phyloP scores from a whole-genome alignment of 1,140 invertebrate genomes.

The Diabrotica undecimpunctata region DNA sequence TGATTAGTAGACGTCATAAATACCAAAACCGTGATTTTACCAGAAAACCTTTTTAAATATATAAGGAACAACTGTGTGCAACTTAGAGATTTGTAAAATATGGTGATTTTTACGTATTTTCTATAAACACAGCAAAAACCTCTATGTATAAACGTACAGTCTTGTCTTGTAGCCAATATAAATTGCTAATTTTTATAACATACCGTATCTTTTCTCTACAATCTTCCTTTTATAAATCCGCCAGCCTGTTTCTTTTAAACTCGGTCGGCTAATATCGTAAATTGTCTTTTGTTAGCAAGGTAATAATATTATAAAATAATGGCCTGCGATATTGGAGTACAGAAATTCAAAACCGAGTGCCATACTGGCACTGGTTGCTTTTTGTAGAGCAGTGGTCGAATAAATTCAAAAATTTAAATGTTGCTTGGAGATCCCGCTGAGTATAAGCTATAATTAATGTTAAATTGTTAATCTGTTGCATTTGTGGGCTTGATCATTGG shows the following conservation, averaged over 20 bases:
- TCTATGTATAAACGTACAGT: too few species aligned
- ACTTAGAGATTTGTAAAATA: too few species aligned
- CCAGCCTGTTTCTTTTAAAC: background rate
- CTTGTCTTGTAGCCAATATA: too few species aligned
- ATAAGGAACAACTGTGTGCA: too few species aligned
- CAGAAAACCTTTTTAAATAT: too few species aligned
- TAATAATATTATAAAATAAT: slow-evolving; percentile 3
- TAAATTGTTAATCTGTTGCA: background rate
- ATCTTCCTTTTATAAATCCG: background rate
- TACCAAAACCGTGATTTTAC: too few species aligned
- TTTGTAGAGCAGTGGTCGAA: background rate
- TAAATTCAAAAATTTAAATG: slow-evolving; percentile 1
- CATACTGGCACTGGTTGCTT: background rate
- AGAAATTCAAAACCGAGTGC: slow-evolving; percentile 1
- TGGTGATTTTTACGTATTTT: too few species aligned
- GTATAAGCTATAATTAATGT: slow-evolving; percentile 1
- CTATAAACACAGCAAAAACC: too few species aligned
- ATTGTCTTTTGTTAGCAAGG: slow-evolving; percentile 2
- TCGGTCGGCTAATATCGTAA: background rate
- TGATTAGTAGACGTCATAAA: too few species aligned
- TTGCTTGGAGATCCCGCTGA: background rate
- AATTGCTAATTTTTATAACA: too few species aligned
- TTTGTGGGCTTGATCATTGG: too few species aligned
- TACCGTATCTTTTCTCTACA: too few species aligned
- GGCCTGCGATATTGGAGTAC: background rate